phyloP scores from a whole-genome alignment of 2,888 invertebrate genomes.

The Holacanthella duospinosa region DNA sequence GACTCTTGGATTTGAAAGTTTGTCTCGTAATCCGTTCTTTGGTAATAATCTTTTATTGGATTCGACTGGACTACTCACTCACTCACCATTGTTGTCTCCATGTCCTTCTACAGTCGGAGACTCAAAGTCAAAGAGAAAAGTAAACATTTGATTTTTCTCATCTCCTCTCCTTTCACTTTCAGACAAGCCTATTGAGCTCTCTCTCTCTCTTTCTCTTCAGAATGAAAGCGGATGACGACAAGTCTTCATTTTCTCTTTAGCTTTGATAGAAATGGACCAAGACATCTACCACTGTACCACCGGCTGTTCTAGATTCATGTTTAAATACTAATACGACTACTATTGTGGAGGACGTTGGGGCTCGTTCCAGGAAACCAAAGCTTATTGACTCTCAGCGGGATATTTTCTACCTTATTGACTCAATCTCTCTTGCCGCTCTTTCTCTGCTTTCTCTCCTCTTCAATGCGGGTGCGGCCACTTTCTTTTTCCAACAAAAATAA shows the following conservation, averaged over 20 bases:
- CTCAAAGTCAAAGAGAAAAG: background rate
- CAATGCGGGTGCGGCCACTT: too few species aligned
- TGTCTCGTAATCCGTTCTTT: background rate
- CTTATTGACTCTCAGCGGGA: conserved; percentile 1
- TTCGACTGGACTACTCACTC: background rate
- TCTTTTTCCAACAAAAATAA: too few species aligned
- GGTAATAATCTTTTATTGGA: conserved; percentile 5
- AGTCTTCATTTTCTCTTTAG: background rate
- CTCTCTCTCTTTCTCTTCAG: background rate
- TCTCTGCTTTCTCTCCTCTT: background rate
- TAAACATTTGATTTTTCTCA: conserved; percentile 3
- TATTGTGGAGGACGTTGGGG: background rate
- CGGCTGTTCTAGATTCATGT: background rate
- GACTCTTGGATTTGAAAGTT: background rate
- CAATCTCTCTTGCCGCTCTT: background rate
- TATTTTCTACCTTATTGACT: background rate
- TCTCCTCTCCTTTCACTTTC: background rate
- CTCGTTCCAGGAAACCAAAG: conserved; percentile 2
- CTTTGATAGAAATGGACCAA: background rate
- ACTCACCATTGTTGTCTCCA: background rate
- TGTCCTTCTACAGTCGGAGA: background rate
- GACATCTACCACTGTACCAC: background rate
- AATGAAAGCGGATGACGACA: background rate
- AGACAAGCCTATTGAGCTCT: background rate
- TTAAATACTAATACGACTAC: background rate